Percentiles rank a stretch among this genome's conserved stretches.
phyloP scores from a whole-genome alignment of 2,113 vertebrate genomes.

The Channa argus region DNA sequence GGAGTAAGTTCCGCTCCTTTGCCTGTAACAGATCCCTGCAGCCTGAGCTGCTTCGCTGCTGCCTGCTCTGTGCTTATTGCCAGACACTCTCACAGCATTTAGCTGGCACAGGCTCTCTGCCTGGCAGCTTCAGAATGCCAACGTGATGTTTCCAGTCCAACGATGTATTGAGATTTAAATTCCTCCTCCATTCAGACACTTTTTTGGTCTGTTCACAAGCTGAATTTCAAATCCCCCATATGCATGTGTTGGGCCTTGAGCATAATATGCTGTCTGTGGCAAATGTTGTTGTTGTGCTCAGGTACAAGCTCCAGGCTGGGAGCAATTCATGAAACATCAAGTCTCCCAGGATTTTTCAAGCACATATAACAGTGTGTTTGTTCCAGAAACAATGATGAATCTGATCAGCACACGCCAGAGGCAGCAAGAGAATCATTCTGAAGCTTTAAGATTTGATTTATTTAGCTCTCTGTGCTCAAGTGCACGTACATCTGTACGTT shows the following conservation, averaged over 20 bases:
- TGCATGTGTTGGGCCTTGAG: constrained; percentile 15
- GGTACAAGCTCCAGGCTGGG: neutral
- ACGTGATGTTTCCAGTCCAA: constrained; percentile 66
- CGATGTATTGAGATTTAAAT: constrained; percentile 78
- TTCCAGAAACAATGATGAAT: neutral
- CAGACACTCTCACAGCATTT: constrained; percentile 53
- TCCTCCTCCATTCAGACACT: constrained; percentile 62
- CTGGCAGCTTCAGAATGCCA: constrained; percentile 71
- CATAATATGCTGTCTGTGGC: neutral
- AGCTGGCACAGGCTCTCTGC: constrained; percentile 59
- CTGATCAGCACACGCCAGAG: neutral
- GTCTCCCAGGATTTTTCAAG: too few species aligned
- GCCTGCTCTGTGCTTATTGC: constrained; percentile 65
- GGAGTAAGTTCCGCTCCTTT: constrained; percentile 50
- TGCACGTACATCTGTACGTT: constrained; percentile 43
- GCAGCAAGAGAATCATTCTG: constrained; percentile 2
- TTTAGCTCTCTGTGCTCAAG: constrained; percentile 49
- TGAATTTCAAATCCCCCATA: constrained; percentile 42
- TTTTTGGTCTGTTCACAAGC: constrained; percentile 33
- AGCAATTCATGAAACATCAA: neutral
- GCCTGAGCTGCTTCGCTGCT: constrained; percentile 51
- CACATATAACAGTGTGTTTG: neutral
- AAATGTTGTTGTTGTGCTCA: constrained; percentile 10
- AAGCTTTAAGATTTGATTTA: constrained; percentile 14
- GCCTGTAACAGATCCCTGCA: constrained; percentile 60